Base-by-base conservation (phyloP, 92 coral and sea anemone species). In the Palythoa heliodiscus region DNA sequence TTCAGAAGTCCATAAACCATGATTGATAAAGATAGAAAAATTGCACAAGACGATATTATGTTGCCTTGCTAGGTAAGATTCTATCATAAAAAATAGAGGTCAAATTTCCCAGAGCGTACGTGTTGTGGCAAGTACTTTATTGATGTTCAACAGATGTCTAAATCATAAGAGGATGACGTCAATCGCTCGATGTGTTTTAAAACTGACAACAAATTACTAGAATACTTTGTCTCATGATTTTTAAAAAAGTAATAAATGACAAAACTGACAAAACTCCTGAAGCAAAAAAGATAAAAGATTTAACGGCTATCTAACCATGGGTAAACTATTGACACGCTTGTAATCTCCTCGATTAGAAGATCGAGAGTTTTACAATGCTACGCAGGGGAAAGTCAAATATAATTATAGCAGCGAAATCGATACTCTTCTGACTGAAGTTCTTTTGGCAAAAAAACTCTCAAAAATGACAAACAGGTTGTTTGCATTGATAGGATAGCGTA, bases 101-200 rank as follows among this genome's bases (percentile, higher is more conserved):
- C 73, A 69, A 25, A 37, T 69, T 69, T 69, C 73, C 10, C 1
- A 15, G 20, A 5, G 11, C 35, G 73, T 22, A 69, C 73, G 73
- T 69, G 73, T 29, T 24, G 15, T 35, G 73, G 19, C 73, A 69
- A 11, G 24, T 69, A 69, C 10, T 67, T 67, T 8, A 69, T n/a
- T 64, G 70, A 64, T n/a, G 29, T 23, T 64, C 5, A 69, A 14
- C 73, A 69, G 73, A 23, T 69, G 39, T n/a, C 43, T 5, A 23
- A 69, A 11, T 69, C 29, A 69, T 16, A 69, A 69, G 73, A 29
- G 73, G 17, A 29, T 69, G 73, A 69, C 73, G 73, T 69, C 73
- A 69, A 69, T 3, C 35, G 35, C 35, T 29, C 35, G 1, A 43
- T 12, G 47, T 58, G 16, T 58, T 58, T 4, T 67, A 9, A 2